A percentile compares a stretch with the other conserved stretches of the same genome.
Evolutionary conservation across 2,888 invertebrate species (phyloP).

Genomic region (Capitulum mitella): DNA sequence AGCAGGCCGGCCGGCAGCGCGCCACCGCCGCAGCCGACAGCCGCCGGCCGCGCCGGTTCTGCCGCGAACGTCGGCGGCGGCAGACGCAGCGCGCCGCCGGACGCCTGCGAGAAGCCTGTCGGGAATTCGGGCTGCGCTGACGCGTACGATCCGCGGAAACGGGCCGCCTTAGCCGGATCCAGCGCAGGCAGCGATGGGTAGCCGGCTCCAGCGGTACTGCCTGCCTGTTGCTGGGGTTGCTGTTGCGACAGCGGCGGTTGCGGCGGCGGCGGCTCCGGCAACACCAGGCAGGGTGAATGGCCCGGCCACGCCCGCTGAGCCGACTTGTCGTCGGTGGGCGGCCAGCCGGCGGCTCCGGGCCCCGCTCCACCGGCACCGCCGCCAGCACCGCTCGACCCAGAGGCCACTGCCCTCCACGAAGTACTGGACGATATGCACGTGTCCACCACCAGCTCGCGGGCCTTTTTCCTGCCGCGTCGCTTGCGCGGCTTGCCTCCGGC

Average conservation of each 20-base stretch:
- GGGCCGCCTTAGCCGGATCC: not conserved
- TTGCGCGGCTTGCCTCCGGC: not conserved
- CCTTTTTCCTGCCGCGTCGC: not conserved
- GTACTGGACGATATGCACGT: not conserved
- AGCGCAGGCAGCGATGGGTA: not conserved
- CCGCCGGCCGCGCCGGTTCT: not conserved
- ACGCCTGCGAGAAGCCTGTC: not conserved
- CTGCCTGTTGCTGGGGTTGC: too few species aligned
- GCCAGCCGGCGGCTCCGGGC: not conserved
- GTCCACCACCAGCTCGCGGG: not conserved
- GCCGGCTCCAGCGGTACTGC: too few species aligned
- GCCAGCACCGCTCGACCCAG: not conserved
- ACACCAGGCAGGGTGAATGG: not conserved
- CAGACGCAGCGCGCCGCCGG: not conserved
- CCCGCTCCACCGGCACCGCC: too few species aligned
- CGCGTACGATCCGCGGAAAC: not conserved
- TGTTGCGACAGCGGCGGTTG: too few species aligned
- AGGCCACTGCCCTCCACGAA: not conserved
- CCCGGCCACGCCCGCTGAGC: not conserved
- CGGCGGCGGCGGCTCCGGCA: not conserved
- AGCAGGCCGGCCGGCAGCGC: not conserved
- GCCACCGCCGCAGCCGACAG: too few species aligned
- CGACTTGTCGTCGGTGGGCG: not conserved
- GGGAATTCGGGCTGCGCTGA: not conserved
- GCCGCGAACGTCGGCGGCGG: not conserved